phyloP scores from a whole-genome alignment of 2,113 vertebrate species.

The Plecotus auritus region DNA sequence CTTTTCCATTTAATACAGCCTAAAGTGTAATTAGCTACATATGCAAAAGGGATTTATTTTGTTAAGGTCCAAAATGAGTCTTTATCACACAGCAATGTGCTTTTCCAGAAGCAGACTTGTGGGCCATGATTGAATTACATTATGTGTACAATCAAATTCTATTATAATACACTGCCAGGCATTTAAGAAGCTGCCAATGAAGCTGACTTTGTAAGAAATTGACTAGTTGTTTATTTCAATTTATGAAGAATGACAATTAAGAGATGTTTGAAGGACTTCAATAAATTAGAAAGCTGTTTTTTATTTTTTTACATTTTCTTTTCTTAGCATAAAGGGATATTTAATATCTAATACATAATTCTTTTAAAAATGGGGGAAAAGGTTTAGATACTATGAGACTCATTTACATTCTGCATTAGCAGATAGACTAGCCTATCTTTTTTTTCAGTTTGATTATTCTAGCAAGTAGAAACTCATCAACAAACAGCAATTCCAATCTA shows the following conservation, averaged over 20 bases:
- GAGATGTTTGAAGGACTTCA: constrained; percentile 43
- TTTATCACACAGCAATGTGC: constrained; percentile 31
- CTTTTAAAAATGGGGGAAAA: neutral
- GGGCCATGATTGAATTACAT: neutral
- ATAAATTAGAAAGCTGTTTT: constrained; percentile 34
- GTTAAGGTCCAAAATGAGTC: constrained; percentile 22
- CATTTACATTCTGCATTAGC: neutral
- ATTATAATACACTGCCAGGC: neutral
- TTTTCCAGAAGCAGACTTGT: constrained; percentile 20
- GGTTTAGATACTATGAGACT: neutral
- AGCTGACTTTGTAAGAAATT: neutral
- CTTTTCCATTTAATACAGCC: constrained; percentile 29
- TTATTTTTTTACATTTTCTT: constrained; percentile 35
- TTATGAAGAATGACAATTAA: constrained; percentile 46
- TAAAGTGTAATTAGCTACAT: neutral
- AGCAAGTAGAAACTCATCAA: neutral
- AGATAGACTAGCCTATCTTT: neutral
- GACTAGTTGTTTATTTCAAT: neutral
- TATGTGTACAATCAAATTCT: neutral
- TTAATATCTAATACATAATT: constrained; percentile 3
- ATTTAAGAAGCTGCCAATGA: neutral
- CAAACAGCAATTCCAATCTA: neutral
- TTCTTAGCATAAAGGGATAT: neutral
- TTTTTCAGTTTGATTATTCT: neutral
- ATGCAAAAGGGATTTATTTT: constrained; percentile 52